These are phyloP conservation scores for Holcopasites calliopsidis DNA, from an alignment of 1,140 invertebrate genomes.

Conservation along the genomic window DNA sequence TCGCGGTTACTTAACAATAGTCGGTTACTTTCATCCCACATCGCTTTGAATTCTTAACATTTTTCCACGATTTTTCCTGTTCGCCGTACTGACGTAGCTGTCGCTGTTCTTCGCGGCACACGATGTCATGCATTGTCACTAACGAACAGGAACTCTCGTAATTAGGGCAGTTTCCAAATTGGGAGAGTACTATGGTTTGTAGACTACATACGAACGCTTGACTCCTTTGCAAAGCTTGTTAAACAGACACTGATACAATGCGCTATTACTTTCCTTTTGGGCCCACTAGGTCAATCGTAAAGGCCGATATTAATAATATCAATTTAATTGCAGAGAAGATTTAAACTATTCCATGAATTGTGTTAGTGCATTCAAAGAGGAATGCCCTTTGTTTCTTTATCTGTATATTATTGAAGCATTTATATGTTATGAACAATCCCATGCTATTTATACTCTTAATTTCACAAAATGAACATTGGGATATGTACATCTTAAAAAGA, in stretches of 20 bases:
- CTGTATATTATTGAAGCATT: too few species aligned
- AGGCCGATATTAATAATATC: too few species aligned
- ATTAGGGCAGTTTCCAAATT: neutral
- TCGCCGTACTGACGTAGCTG: neutral
- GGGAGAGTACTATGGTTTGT: neutral
- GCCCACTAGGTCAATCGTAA: too few species aligned
- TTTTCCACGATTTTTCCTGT: neutral
- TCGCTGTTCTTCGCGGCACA: neutral
- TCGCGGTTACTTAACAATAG: neutral
- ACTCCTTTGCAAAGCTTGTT: neutral
- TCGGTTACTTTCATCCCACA: neutral
- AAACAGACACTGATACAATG: neutral
- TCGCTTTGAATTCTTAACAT: neutral
- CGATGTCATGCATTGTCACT: slow-evolving; percentile 15
- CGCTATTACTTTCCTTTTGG: too few species aligned
- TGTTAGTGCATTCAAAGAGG: too few species aligned
- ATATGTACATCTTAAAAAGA: too few species aligned
- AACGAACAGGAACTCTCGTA: slow-evolving; percentile 10
- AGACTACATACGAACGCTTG: neutral
- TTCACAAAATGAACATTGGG: too few species aligned
- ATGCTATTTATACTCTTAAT: too few species aligned
- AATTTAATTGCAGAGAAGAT: too few species aligned
- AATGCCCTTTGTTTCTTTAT: too few species aligned
- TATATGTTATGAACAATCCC: too few species aligned
- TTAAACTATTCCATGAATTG: too few species aligned